Conservation (phyloP, 1,140 invertebrate species). For the Idris sp. region DNA sequence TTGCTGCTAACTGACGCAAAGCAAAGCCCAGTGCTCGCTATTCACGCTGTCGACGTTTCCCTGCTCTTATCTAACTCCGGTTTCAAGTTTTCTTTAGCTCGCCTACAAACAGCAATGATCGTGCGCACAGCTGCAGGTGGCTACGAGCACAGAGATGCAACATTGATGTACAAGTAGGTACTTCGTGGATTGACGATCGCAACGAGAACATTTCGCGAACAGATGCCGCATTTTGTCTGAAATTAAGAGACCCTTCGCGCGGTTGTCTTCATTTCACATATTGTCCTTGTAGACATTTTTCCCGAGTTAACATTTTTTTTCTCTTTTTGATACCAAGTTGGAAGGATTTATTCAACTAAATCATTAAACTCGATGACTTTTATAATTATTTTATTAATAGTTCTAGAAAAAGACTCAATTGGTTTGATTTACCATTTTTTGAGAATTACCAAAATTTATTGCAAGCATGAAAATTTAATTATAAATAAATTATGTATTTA, state of each 20-base stretch:
- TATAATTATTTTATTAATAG: too few relatives aligned
- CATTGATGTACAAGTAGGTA: conserved; percentile 66
- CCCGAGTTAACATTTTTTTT: too few relatives aligned
- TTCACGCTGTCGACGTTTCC: conserved; percentile 11
- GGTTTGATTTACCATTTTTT: too few relatives aligned
- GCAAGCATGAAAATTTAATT: too few relatives aligned
- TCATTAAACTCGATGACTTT: too few relatives aligned
- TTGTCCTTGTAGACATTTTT: conserved; percentile 3
- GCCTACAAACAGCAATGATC: conserved; percentile 71
- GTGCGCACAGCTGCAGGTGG: conserved; percentile 75
- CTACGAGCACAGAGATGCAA: conserved; percentile 71
- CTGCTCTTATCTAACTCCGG: conserved; percentile 25
- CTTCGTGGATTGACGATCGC: conserved; percentile 63
- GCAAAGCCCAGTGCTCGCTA: conserved; percentile 51
- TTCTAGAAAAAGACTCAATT: too few relatives aligned
- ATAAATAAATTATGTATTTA: too few relatives aligned
- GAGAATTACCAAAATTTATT: too few relatives aligned
- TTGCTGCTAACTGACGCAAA: conserved; percentile 51
- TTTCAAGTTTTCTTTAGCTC: conserved; percentile 57
- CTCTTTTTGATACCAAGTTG: conserved; percentile 7
- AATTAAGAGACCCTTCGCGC: conserved; percentile 27
- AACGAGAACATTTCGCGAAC: conserved; percentile 62
- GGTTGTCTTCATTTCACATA: conserved; percentile 6
- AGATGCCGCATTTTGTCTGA: conserved; percentile 54
- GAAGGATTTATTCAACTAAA: too few relatives aligned